Evolutionary conservation across 2,113 vertebrate genomes (phyloP).

Genomic region (Pelusios castaneus): DNA sequence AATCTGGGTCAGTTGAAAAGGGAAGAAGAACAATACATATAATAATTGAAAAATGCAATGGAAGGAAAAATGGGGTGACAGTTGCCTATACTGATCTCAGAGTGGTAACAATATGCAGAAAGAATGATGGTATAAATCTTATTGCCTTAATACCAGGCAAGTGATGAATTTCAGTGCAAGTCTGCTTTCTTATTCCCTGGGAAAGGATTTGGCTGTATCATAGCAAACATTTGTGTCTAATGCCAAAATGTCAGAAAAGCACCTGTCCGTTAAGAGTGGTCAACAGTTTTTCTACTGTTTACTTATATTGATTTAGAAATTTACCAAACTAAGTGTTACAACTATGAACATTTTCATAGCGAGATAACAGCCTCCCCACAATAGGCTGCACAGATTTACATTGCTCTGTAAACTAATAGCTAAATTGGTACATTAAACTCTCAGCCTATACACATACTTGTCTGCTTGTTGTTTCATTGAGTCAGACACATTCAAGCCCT

Average conservation of each 20-base stretch:
- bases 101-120: not conserved
- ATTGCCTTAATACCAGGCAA: not conserved
- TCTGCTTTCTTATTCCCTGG: slow-evolving; percentile 4
- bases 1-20: not conserved
- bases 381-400: not conserved
- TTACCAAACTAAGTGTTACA: not conserved
- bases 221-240: not conserved
- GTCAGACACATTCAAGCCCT: not conserved
- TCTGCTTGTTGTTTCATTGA: not conserved
- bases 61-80: slow-evolving; percentile 4
- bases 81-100: no score
- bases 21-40: slow-evolving; percentile 21
- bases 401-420: not conserved
- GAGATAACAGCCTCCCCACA: not conserved
- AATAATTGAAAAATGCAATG: slow-evolving; percentile 23
- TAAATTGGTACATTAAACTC: not conserved
- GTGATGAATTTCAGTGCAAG: not conserved
- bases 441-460: not conserved
- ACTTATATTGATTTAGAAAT: not conserved
- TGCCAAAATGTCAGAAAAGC: not conserved
- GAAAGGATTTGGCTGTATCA: not conserved
- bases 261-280: not conserved
- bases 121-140: not conserved
- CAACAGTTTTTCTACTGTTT: not conserved
- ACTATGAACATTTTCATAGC: not conserved